phyloP scores from a whole-genome alignment of 2,797 vertebrate genomes.

The Enteromius paludinosus region DNA sequence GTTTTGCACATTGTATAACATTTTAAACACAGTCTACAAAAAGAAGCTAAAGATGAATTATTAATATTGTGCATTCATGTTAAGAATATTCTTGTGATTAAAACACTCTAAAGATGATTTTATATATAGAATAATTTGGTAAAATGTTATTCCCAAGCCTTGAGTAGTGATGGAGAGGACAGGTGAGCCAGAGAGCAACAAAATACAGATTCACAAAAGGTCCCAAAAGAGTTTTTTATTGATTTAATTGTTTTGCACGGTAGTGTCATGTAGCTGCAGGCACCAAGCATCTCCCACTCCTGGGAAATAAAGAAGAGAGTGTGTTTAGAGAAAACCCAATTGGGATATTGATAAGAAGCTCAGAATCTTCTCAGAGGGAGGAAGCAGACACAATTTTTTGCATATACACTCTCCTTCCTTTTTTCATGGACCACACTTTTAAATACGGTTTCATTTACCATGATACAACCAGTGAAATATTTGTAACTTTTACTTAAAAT shows the following conservation, averaged over 20 bases:
- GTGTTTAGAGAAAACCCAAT: slow-evolving; percentile 12
- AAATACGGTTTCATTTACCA: not conserved
- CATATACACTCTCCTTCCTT: not conserved
- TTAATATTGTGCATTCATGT: not conserved
- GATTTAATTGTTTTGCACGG: slow-evolving; percentile 42
- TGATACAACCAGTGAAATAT: not conserved
- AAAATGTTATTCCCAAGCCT: not conserved
- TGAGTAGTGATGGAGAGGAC: not conserved
- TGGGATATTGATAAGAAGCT: slow-evolving; percentile 57
- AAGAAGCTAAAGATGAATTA: not conserved
- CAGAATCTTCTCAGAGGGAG: slow-evolving; percentile 52
- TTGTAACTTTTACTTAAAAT: not conserved
- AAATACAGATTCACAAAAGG: slow-evolving; percentile 13
- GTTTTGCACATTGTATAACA: not conserved
- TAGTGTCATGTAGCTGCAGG: slow-evolving; percentile 38
- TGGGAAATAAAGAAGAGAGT: slow-evolving; percentile 34
- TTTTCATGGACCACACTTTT: not conserved
- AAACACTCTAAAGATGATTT: not conserved
- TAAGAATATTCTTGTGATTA: not conserved
- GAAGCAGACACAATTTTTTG: not conserved
- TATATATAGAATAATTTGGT: not conserved
- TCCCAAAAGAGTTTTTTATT: slow-evolving; percentile 29
- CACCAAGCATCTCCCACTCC: slow-evolving; percentile 10
- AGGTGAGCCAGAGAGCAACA: slow-evolving; percentile 21
- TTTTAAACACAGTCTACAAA: not conserved